Conservation (phyloP, 2,113 vertebrate genomes). For the Paramisgurnus dabryanus region DNA sequence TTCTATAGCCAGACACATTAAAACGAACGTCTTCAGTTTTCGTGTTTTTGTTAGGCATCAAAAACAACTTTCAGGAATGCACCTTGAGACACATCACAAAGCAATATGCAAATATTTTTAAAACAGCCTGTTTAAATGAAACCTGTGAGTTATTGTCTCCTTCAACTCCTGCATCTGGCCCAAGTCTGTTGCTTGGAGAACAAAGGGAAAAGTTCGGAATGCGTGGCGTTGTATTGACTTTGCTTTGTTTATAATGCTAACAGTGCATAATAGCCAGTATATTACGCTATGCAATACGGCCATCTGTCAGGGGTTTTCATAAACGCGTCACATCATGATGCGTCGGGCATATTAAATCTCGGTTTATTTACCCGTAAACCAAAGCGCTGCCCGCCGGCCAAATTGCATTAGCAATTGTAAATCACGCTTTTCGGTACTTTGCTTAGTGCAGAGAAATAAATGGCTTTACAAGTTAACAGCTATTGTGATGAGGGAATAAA, state of each 20-base stretch:
- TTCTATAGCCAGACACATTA: too few species aligned
- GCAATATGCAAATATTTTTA: not conserved
- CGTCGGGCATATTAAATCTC: slow-evolving; percentile 65
- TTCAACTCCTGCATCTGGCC: slow-evolving; percentile 50
- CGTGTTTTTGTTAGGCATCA: too few species aligned
- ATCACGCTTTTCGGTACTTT: slow-evolving; percentile 36
- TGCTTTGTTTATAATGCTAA: slow-evolving; percentile 65
- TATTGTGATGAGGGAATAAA: slow-evolving; percentile 63
- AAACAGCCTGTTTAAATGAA: slow-evolving; percentile 30
- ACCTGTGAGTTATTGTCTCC: slow-evolving; percentile 64
- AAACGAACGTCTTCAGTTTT: too few species aligned
- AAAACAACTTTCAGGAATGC: too few species aligned
- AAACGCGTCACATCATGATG: slow-evolving; percentile 65
- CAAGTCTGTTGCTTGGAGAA: slow-evolving; percentile 47
- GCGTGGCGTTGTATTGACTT: slow-evolving; percentile 65
- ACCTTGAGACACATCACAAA: not conserved
- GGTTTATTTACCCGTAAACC: slow-evolving; percentile 65
- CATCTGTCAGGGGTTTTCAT: slow-evolving; percentile 70
- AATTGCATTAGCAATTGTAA: slow-evolving; percentile 47
- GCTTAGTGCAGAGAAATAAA: slow-evolving; percentile 58
- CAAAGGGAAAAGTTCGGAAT: slow-evolving; percentile 60
- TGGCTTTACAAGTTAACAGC: slow-evolving; percentile 61
- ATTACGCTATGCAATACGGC: slow-evolving; percentile 59
- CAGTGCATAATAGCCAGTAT: slow-evolving; percentile 53
- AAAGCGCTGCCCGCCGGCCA: slow-evolving; percentile 42